Evolutionary conservation across 64 coral and sea anemone genomes (phyloP).

Genomic region (Stylophora pistillata): DNA sequence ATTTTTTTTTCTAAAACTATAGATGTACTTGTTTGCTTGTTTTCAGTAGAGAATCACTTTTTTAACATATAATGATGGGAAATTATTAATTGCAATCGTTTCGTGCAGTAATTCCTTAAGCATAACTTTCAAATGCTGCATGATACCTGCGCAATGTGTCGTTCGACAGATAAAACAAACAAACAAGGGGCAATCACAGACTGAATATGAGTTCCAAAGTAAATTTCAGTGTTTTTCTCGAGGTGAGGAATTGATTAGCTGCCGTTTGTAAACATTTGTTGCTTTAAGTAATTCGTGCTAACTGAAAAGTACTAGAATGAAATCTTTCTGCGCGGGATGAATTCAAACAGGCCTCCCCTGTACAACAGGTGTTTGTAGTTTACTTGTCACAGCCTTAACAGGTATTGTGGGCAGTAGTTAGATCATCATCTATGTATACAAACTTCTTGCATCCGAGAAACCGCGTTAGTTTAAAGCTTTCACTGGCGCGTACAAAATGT

Average conservation of each 20-base stretch:
- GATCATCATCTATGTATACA: constrained; percentile 39
- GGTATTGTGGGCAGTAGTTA: constrained; percentile 33
- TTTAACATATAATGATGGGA: too few relatives aligned
- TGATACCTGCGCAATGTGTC: too few relatives aligned
- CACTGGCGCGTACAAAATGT: constrained; percentile 18
- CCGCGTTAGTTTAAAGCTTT: constrained; percentile 17
- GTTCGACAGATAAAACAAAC: too few relatives aligned
- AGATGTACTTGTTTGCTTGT: too few relatives aligned
- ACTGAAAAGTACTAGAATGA: not conserved
- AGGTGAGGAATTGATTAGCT: not conserved
- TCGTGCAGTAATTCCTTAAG: too few relatives aligned
- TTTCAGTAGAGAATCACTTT: too few relatives aligned
- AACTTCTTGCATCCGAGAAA: constrained; percentile 15
- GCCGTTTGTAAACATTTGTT: not conserved
- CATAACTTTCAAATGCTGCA: too few relatives aligned
- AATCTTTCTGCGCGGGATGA: not conserved
- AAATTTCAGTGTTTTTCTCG: too few relatives aligned
- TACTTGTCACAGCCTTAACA: not conserved
- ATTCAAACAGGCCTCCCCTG: not conserved
- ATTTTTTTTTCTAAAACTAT: too few relatives aligned
- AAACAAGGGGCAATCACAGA: too few relatives aligned
- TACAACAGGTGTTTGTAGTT: not conserved
- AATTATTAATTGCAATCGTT: too few relatives aligned
- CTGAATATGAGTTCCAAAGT: too few relatives aligned
- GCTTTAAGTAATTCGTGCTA: not conserved